A percentile compares a stretch with the other conserved stretches of the same genome.
phyloP scores from a whole-genome alignment of 2,113 vertebrate species.

The Anguilla rostrata region DNA sequence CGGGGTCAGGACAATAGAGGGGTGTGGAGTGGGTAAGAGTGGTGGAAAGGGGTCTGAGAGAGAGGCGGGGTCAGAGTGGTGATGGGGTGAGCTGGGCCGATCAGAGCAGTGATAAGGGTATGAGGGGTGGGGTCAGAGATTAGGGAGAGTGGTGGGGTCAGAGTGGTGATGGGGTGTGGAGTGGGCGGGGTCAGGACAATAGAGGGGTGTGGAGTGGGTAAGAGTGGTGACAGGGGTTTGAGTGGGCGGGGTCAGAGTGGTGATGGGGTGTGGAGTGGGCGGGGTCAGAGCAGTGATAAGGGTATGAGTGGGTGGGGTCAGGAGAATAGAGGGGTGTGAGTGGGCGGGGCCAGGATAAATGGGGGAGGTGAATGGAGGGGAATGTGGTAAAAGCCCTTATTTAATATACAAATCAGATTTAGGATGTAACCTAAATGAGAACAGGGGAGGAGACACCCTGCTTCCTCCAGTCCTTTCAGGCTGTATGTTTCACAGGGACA shows the following conservation, averaged over 20 bases:
- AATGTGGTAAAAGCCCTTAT: neutral
- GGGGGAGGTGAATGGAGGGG: neutral
- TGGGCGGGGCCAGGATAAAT: neutral
- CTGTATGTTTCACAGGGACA: neutral
- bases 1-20: neutral
- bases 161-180: too few species aligned
- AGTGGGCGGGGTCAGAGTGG: too few species aligned
- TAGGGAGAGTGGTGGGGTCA: fast-evolving
- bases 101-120: too few species aligned
- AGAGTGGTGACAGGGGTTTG: too few species aligned
- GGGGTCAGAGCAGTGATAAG: neutral
- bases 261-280: neutral
- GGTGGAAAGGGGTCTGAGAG: too few species aligned
- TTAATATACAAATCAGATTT: neutral
- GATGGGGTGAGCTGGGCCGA: too few species aligned
- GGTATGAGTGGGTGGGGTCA: neutral
- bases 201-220: too few species aligned
- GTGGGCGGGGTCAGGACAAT: too few species aligned
- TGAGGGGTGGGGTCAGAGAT: too few species aligned
- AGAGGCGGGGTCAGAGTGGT: too few species aligned
- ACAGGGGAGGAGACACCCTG: neutral
- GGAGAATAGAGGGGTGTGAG: neutral
- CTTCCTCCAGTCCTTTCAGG: neutral
- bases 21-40: too few species aligned
- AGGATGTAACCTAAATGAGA: neutral